phyloP scores from a whole-genome alignment of 2,888 invertebrate genomes.

The Drosophila hamatofila region DNA sequence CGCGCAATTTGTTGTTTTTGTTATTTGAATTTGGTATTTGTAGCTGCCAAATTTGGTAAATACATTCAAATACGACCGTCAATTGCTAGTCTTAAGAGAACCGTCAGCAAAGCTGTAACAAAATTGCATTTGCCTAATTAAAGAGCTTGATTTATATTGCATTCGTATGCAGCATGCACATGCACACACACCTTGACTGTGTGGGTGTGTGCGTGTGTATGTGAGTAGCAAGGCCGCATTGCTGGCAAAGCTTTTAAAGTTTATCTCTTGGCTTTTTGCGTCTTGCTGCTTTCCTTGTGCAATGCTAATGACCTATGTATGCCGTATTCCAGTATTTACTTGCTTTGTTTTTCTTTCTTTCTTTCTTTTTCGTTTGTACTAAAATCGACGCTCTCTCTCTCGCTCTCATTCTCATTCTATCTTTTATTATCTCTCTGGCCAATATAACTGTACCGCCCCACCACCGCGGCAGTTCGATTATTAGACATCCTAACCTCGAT shows the following conservation, averaged over 20 bases:
- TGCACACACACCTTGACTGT: conserved; percentile 3
- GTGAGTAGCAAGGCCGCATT: conserved; percentile 47
- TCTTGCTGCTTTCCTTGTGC: conserved; percentile 37
- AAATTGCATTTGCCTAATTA: conserved; percentile 18
- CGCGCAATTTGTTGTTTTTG: conserved; percentile 48
- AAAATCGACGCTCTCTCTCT: background rate
- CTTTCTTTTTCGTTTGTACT: background rate
- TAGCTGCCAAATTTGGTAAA: conserved; percentile 36
- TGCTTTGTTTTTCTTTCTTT: conserved; percentile 21
- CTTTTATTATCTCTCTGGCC: conserved; percentile 18
- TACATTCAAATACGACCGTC: conserved; percentile 28
- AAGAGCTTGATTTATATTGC: conserved; percentile 22
- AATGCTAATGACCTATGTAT: conserved; percentile 60
- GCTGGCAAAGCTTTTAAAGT: conserved; percentile 34
- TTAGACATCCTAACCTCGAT: conserved; percentile 68
- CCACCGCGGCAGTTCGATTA: conserved; percentile 15
- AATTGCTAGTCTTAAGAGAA: conserved; percentile 28
- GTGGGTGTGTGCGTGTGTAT: conserved; percentile 8
- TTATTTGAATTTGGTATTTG: conserved; percentile 24
- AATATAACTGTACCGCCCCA: conserved; percentile 63
- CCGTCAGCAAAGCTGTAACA: conserved; percentile 15
- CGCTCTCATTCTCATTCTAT: conserved; percentile 5
- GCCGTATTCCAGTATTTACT: conserved; percentile 50
- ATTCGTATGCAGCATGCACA: conserved; percentile 6
- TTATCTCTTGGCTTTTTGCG: conserved; percentile 41